Base-by-base conservation (phyloP, 2,888 invertebrate species). In the Alentia gelatinosa region DNA sequence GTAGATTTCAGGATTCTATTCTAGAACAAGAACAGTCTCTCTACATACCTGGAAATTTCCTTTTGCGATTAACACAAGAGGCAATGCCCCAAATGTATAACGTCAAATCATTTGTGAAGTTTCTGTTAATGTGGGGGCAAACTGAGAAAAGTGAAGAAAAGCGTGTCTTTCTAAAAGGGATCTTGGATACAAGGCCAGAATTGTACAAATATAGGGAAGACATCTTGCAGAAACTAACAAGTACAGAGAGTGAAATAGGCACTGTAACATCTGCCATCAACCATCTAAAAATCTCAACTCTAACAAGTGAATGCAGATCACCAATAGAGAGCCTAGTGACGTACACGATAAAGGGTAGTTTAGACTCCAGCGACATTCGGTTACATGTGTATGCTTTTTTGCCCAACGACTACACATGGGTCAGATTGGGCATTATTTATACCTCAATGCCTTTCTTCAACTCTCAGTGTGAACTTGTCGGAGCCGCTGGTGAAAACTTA, bases 1-100 rank as follows among this genome's bases (percentile, higher is more conserved):
- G 86, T 47, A 42, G 86, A 30, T 86, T 86, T 30, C 86, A 86
- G 30, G 86, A 86, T 19, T 86, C 23, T 15, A 86, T 86, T 12
- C 15, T 86, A 30, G 9, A 7, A 40, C 47, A 86, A 30, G 33
- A 86, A 33, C 33, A 50, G 19, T 42, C 86, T 1, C 47, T 86
- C 5, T 15, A 47, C 19, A 86, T 86, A 30, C 86, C 86, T 30
- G 23, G n/a, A 30, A 30, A 47, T 9, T 86, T 86, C 30, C 86
- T 86, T 9, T 47, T 86, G 26, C 42, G 47, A 19, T n/a, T 86
- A 0, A 23, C n/a, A n/a, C 1, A 86, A 30, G 86, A 86, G 86
- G 86, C 47, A 7, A 86, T 86, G 86, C 86, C 86, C 3, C 47
- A 86, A 26, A n/a, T 47, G 15, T 30, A 12, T 26, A 47, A 86